Evolutionary conservation across 2,888 invertebrate species (phyloP).

Genomic region (Horisme vitalbata): DNA sequence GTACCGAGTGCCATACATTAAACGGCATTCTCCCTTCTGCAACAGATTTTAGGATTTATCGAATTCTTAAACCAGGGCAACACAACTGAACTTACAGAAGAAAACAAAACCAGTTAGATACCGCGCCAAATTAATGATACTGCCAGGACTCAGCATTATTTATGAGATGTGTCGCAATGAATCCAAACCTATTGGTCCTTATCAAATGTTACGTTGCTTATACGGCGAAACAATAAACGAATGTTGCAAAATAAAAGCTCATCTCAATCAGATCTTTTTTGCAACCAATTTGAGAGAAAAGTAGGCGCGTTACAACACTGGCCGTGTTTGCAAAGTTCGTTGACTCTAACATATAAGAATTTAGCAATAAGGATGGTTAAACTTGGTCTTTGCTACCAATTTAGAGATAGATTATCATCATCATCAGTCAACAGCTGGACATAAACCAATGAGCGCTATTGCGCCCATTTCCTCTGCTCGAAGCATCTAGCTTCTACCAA

Average conservation of each 20-base stretch:
- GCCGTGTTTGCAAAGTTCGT: not conserved
- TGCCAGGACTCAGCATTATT: too few species aligned
- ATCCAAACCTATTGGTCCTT: not conserved
- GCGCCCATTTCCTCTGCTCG: too few species aligned
- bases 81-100: too few species aligned
- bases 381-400: not conserved
- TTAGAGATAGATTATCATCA: not conserved
- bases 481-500: too few species aligned
- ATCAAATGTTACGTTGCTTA: constrained; percentile 2
- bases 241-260: constrained; percentile 14
- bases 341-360: not conserved
- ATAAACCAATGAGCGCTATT: too few species aligned
- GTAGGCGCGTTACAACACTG: constrained; percentile 5
- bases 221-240: constrained; percentile 14
- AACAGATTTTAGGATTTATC: too few species aligned
- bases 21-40: too few species aligned
- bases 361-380: too few species aligned
- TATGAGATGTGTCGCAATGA: not conserved
- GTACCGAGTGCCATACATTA: too few species aligned
- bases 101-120: too few species aligned
- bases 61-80: too few species aligned
- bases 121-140: not conserved
- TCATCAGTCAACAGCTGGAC: too few species aligned
- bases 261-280: constrained; percentile 4
- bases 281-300: constrained; percentile 11